phyloP scores from a whole-genome alignment of 2,888 invertebrate species.

The Meta bourneti region DNA sequence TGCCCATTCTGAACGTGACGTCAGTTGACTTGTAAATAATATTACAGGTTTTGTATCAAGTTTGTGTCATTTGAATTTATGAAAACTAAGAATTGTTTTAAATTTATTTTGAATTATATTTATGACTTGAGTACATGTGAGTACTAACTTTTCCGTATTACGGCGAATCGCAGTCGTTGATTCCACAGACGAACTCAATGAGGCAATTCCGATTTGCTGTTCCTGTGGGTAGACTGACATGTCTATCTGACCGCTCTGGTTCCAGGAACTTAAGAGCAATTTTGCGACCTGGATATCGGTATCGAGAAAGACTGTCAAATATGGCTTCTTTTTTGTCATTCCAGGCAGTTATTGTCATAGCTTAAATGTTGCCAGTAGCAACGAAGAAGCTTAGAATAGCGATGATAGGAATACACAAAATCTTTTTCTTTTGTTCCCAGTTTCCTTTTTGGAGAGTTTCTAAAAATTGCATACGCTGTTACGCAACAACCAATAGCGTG shows the following conservation, averaged over 20 bases:
- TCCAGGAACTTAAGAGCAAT: background rate
- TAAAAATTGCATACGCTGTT: too few relatives aligned
- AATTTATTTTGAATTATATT: too few relatives aligned
- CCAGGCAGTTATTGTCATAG: background rate
- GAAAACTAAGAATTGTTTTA: too few relatives aligned
- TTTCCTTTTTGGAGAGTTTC: too few relatives aligned
- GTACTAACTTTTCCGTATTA: background rate
- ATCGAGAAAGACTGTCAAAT: background rate
- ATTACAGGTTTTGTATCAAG: too few relatives aligned
- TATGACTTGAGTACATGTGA: too few relatives aligned
- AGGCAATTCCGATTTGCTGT: background rate
- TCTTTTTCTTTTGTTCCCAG: too few relatives aligned
- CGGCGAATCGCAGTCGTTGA: background rate
- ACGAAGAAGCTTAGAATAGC: background rate
- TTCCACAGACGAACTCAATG: background rate
- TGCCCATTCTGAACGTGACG: too few relatives aligned
- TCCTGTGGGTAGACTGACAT: background rate
- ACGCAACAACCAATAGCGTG: too few relatives aligned
- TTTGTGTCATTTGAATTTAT: too few relatives aligned
- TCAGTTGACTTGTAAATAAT: too few relatives aligned
- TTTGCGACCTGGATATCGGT: background rate
- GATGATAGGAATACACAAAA: too few relatives aligned
- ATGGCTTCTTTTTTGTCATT: background rate
- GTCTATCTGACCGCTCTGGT: background rate
- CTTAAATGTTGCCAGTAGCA: background rate